Evolutionary conservation across 2,888 invertebrate genomes (phyloP), one percentile per base, ranked within the genome.

Genomic region (Galerucella pusilla): DNA sequence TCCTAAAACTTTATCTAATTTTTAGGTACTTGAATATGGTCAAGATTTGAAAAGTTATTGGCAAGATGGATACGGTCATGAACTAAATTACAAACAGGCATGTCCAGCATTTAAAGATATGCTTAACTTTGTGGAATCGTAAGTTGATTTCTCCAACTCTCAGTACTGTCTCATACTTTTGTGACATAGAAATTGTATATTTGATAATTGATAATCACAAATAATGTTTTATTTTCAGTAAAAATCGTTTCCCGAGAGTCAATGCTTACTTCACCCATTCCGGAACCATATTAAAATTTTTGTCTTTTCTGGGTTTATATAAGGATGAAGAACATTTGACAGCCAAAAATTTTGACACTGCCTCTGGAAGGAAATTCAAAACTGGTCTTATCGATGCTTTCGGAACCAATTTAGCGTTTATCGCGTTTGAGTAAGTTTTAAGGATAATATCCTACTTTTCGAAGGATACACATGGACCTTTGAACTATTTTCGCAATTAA

Each of bases 251-350:
- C 77, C 85, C 86, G 3, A 86, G 85, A 79, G 84, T 84, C 7
- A 90, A 91, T 45, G 91, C 93, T 79, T 92, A 95, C 82, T 96
- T 96, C 84, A 92, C 94, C 0, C 96, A 96, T 87, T 96, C 96
- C 1, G 96, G 96, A 3, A 93, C 95, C 0, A 84, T 96, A 61
- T 87, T 96, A 46, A 96, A 96, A 88, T 85, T 95, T 69, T 84
- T 95, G 65, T 90, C 94, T 0, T 91, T 94, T 81, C 86, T 96
- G 78, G 92, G 93, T 14, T 88, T 96, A 10, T 95, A 93, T 81
- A 92, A 91, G 84, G 94, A 96, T 66, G 83, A 89, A 0, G 77
- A 87, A 2, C 90, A 89, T 45, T 88, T 96, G 64, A 90, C 87
- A n/a, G 91, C 92, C 57, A 87, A 90, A 75, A 87, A 86, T 85